phyloP scores from a whole-genome alignment of 2,797 vertebrate species.

The Lerista edwardsae region DNA sequence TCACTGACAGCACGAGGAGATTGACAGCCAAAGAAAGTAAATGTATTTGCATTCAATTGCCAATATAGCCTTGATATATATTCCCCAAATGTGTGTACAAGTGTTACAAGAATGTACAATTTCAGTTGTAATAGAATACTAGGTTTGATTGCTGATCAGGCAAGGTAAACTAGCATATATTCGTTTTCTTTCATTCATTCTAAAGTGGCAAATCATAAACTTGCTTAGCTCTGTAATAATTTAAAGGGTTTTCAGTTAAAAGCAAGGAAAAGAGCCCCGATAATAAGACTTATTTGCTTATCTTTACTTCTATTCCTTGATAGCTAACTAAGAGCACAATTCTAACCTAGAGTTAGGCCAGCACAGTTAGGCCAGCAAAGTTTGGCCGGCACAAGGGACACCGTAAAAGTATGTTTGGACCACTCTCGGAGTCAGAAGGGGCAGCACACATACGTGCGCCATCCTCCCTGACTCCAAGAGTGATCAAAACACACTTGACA shows the following conservation, averaged over 20 bases:
- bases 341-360: no score
- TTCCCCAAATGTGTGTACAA: background rate
- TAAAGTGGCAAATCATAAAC: background rate
- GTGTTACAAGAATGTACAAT: background rate
- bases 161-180: background rate
- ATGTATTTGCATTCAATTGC: slow-evolving; percentile 44
- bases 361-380: no score
- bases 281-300: background rate
- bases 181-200: background rate
- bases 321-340: background rate
- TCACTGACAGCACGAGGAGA: slow-evolving; percentile 27
- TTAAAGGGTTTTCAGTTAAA: background rate
- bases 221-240: background rate
- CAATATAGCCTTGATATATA: slow-evolving; percentile 19
- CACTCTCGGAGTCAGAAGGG: no score
- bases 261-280: background rate
- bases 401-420: no score
- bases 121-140: background rate
- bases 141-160: background rate
- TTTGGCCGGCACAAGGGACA: no score
- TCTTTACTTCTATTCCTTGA: background rate
- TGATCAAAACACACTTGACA: no score
- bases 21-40: slow-evolving; percentile 68
- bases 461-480: no score
- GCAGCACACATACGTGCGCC: no score